Conservation (phyloP, 2,113 vertebrate genomes). For the Smithornis capensis region DNA sequence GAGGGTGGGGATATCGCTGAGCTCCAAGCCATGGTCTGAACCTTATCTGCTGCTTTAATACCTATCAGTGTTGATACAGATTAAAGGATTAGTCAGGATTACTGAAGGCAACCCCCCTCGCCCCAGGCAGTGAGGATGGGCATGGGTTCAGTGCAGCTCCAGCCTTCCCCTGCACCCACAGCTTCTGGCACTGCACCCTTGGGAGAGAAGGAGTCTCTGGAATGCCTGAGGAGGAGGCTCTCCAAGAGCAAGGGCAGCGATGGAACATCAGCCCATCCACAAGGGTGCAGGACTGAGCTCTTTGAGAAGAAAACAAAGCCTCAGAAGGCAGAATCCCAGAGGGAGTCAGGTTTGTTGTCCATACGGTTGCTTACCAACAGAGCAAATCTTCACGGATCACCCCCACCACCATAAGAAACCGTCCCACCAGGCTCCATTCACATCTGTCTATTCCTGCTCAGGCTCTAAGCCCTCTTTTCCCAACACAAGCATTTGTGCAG, state of each 20-base stretch:
- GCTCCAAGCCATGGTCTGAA: conserved; percentile 35
- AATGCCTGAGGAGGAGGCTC: neutral
- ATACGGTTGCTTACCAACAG: neutral
- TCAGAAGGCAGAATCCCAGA: neutral
- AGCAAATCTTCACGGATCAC: neutral
- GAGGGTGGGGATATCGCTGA: conserved; percentile 50
- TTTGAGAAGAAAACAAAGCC: neutral
- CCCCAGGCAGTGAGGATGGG: neutral
- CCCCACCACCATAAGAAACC: neutral
- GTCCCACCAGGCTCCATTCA: neutral
- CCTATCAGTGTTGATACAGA: conserved; percentile 58
- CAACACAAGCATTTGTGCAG: neutral
- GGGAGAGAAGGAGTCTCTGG: neutral
- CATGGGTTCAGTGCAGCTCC: neutral
- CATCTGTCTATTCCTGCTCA: neutral
- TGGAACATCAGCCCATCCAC: accelerated
- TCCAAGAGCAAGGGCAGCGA: accelerated
- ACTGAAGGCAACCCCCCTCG: neutral
- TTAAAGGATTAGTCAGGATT: conserved; percentile 57
- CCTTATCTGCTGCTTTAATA: conserved; percentile 59
- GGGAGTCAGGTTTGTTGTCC: neutral
- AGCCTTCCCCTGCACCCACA: neutral
- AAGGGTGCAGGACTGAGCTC: neutral
- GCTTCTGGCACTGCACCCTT: neutral
- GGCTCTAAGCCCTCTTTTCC: neutral